Base-by-base conservation (phyloP, 2,888 invertebrate species). In the Caenorhabditis uteleia region DNA sequence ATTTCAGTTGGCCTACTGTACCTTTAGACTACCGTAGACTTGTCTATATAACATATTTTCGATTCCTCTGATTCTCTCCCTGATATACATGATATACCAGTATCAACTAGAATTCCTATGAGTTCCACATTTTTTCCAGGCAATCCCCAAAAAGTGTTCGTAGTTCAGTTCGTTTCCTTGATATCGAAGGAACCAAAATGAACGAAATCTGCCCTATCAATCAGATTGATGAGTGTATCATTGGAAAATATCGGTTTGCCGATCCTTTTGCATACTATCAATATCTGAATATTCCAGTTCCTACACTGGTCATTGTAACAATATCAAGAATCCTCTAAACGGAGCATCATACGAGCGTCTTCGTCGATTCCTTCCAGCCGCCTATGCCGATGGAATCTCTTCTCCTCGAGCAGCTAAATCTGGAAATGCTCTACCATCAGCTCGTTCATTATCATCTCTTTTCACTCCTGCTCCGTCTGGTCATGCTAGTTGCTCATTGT, bases 401-500 rank as follows among this genome's bases (percentile, higher is more conserved):
- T 39, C 40, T 7, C 66, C 68, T 10, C 68, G 77, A 5, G 42
- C n/a, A 5, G 25, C 68, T 4, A 34, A 39, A 18, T 68, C 66
- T 10, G 68, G 71, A 10, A 47, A 43, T 14, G 55, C 58, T 12
- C 64, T 79, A 2, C 75, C 79, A 8, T 70, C 69, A 25, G 64
- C 65, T 40, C 61, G 46, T n/a, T 73, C 51, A 18, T 54, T 53
- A 6, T 77, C 51, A 42, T 58, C 44, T 7, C 57, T 79, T 6
- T 73, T 77, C 44, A 71, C 68, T 8, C 64, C 66, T 8, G 48
- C 67, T 12, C 68, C 66, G 14, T 47, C 51, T 10, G 49, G 56
- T 10, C 77, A 81, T 53, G 60, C 66, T 12, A 53, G 58, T 5
- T 93, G 94, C 84, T 91, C 92, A 0, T 86, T 94, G 18, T 91